Conservation (phyloP, 2,888 invertebrate genomes). For the Pocota personata region DNA sequence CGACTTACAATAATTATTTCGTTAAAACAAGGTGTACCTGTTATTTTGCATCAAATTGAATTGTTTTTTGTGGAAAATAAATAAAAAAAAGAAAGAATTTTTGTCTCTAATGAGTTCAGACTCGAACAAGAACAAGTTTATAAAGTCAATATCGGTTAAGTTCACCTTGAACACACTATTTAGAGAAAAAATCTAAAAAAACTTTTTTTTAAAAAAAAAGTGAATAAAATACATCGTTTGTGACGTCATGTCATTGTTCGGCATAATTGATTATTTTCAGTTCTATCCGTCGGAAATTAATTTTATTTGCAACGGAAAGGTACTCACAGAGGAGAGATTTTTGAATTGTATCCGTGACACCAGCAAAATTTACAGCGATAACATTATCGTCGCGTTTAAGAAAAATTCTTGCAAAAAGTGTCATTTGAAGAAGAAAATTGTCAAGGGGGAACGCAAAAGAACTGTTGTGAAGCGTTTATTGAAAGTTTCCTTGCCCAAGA, state of each 20-base stretch:
- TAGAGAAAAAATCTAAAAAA: constrained; percentile 1
- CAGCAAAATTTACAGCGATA: not conserved
- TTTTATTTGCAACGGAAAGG: not conserved
- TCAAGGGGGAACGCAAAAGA: constrained; percentile 34
- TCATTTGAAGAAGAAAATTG: not conserved
- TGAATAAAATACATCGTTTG: constrained; percentile 13
- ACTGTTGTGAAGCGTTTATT: constrained; percentile 14
- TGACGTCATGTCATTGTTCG: constrained; percentile 67
- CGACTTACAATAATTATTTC: constrained; percentile 10
- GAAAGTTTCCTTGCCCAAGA: not conserved
- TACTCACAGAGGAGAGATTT: not conserved
- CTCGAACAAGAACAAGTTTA: not conserved
- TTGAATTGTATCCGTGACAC: not conserved
- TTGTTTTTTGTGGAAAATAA: not conserved
- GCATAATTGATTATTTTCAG: not conserved
- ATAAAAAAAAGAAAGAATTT: too few relatives aligned
- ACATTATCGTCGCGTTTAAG: not conserved
- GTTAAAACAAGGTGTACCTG: not conserved
- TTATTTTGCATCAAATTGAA: not conserved
- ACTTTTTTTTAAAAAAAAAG: constrained; percentile 11
- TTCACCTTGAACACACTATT: constrained; percentile 55
- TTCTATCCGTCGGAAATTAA: not conserved
- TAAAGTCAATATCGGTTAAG: not conserved
- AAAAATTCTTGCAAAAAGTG: not conserved
- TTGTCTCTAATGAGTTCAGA: not conserved